Evolutionary conservation across 2,888 invertebrate species (phyloP), one percentile per base, ranked within the genome.

Genomic region (Apodemia hepburni): DNA sequence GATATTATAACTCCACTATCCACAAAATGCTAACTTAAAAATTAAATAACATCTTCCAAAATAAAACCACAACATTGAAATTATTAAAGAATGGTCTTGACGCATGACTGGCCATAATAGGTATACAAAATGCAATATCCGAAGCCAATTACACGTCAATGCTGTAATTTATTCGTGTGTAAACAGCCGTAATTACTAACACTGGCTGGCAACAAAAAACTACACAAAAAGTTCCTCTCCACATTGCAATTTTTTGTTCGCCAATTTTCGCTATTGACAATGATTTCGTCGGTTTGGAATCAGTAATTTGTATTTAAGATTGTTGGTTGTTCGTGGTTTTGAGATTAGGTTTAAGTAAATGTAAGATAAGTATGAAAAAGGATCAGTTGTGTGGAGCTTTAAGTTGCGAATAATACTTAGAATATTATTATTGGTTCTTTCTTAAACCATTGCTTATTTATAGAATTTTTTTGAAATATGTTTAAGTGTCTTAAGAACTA

Each of bases 101-200:
- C 68, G 70, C 69, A 64, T 69, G 67, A 66, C 54, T 68, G 64
- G 64, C 51, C 63, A 62, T 68, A 68, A 69, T 66, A 63, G 68
- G 65, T 67, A 68, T 68, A 69, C 67, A 68, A 66, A 69, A 68
- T 61, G 61, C 66, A 62, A 62, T 65, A 68, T 69, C 69, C 70
- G 66, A 68, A 70, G 64, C 70, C 71, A 73, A 74, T 75, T 74
- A 70, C 63, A 63, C 68, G 70, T 67, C 62, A 66, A 69, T 71
- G 66, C 68, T 68, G 68, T 71, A 69, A 70, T 70, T 71, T 73
- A 71, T 71, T 73, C 73, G 69, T 67, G 73, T 73, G 73, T 71
- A 74, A 74, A 72, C 69, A 70, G 68, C 64, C 60, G 61, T 66
- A 58, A 65, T 67, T 64, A 65, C 66, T 22, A 33, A 61, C 57